These are phyloP conservation scores for Liposcelis brunnea DNA, from an alignment of 2,888 invertebrate species.

Conservation along the genomic window DNA sequence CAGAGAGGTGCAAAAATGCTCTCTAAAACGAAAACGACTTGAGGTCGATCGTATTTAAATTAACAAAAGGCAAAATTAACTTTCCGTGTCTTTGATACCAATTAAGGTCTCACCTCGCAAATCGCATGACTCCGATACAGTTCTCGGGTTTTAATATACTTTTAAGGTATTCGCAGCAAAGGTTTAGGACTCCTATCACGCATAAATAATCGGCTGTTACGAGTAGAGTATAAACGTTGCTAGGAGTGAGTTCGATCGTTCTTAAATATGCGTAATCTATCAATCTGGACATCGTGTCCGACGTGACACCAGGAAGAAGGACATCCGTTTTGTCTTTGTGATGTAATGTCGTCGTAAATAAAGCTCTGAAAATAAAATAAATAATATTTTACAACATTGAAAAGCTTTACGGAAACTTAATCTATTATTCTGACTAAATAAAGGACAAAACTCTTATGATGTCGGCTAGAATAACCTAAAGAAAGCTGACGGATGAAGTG, in stretches of 20 bases:
- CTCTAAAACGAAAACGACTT: constrained; percentile 28
- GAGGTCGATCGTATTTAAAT: constrained; percentile 11
- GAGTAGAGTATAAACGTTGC: constrained; percentile 65
- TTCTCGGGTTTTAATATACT: constrained; percentile 53
- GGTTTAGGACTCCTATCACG: constrained; percentile 60
- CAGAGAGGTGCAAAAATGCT: constrained; percentile 54
- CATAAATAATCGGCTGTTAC: constrained; percentile 78
- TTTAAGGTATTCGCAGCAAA: constrained; percentile 62
- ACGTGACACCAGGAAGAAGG: constrained; percentile 56
- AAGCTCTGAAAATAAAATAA: constrained; percentile 35
- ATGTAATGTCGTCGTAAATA: constrained; percentile 67
- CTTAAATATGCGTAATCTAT: constrained; percentile 76
- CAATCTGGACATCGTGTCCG: constrained; percentile 57
- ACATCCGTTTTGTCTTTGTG: constrained; percentile 49
- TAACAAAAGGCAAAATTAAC: too few species aligned
- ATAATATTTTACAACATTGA: not conserved
- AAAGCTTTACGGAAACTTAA: constrained; percentile 8
- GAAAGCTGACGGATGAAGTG: not conserved
- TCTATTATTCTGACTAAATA: too few species aligned
- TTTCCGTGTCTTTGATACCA: too few species aligned
- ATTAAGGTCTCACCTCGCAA: constrained; percentile 61
- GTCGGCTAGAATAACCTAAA: not conserved
- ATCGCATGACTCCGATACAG: constrained; percentile 68
- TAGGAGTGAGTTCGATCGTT: constrained; percentile 51
- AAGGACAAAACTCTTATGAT: not conserved